phyloP scores from a whole-genome alignment of 1,140 invertebrate genomes.

The Drosophila murphyi region DNA sequence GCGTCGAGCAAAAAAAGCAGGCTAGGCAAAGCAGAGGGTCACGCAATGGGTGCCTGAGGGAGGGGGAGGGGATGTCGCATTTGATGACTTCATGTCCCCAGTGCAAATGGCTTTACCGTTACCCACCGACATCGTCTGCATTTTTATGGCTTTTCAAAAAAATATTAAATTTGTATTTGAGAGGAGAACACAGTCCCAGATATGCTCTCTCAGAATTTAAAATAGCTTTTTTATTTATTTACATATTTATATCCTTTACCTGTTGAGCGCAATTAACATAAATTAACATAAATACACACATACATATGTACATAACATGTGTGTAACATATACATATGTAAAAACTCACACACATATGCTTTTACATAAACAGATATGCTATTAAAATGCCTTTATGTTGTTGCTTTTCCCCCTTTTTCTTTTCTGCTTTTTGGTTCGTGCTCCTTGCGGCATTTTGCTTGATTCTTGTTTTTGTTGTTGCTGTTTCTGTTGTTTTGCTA shows the following conservation, averaged over 20 bases:
- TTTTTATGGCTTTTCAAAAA: slow-evolving; percentile 55
- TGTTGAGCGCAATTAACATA: too few relatives aligned
- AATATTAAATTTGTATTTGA: slow-evolving; percentile 45
- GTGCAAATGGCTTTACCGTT: slow-evolving; percentile 44
- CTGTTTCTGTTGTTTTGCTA: slow-evolving; percentile 48
- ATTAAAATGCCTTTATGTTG: slow-evolving; percentile 30
- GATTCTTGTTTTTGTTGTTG: slow-evolving; percentile 5
- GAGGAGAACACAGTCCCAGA: neutral
- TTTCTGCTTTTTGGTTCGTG: slow-evolving; percentile 3
- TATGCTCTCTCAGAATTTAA: too few relatives aligned
- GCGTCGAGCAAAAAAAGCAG: slow-evolving; percentile 13
- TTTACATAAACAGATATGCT: neutral
- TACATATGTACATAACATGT: too few relatives aligned
- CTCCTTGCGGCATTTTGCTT: slow-evolving; percentile 35
- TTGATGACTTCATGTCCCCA: slow-evolving; percentile 63
- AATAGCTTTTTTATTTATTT: too few relatives aligned
- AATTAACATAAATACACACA: too few relatives aligned
- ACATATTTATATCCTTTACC: too few relatives aligned
- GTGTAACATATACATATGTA: slow-evolving; percentile 1
- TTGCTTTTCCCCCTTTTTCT: slow-evolving; percentile 12
- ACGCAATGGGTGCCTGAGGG: neutral
- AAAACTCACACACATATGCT: slow-evolving; percentile 10
- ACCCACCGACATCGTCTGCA: slow-evolving; percentile 38
- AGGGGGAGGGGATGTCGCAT: neutral
- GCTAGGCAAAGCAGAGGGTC: slow-evolving; percentile 5